Evolutionary conservation across 2,113 vertebrate species (phyloP).

Genomic region (Australoheros scitulus): DNA sequence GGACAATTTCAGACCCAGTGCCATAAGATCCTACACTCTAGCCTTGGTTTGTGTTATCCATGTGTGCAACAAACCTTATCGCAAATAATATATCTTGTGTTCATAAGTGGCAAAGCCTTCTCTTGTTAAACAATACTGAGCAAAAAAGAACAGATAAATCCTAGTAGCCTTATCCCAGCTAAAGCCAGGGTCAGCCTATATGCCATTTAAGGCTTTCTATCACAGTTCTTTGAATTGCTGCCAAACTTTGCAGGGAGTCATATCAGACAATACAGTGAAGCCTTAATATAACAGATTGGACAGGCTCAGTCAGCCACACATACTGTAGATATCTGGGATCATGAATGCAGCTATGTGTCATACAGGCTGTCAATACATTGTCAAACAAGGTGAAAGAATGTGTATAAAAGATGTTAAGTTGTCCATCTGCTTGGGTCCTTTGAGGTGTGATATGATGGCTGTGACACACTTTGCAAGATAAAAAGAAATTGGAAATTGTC

Average conservation of each 20-base stretch:
- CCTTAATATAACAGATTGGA: neutral
- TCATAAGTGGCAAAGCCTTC: neutral
- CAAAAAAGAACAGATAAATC: neutral
- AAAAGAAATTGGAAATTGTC: neutral
- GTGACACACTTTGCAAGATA: constrained; percentile 13
- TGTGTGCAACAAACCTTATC: neutral
- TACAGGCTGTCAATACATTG: neutral
- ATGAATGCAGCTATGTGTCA: neutral
- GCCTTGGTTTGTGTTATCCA: neutral
- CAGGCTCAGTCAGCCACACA: neutral
- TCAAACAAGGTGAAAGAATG: neutral
- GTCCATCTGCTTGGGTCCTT: neutral
- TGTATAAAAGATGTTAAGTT: neutral
- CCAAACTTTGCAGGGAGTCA: neutral
- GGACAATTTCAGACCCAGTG: neutral
- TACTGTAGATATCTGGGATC: neutral
- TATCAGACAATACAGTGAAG: neutral
- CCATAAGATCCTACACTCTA: neutral
- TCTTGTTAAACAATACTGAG: neutral
- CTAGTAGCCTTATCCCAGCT: neutral
- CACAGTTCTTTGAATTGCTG: neutral
- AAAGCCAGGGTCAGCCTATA: neutral
- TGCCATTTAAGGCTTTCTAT: neutral
- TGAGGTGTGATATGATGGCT: neutral
- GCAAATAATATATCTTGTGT: neutral